Conservation (phyloP, 2,888 invertebrate genomes). For the Vanessa cardui region DNA sequence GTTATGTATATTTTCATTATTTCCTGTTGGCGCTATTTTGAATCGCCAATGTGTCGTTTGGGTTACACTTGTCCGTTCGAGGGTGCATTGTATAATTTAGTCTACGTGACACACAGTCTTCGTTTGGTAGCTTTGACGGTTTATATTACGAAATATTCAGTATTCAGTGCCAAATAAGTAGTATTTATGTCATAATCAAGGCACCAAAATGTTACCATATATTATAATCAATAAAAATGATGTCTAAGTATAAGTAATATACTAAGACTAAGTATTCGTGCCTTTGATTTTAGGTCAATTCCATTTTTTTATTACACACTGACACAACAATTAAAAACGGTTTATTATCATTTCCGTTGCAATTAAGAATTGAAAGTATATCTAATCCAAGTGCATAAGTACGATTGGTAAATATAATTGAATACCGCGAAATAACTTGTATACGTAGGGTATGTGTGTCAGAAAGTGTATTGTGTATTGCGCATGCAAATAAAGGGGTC, state of each 20-base stretch:
- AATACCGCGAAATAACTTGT: background rate
- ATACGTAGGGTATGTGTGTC: conserved; percentile 45
- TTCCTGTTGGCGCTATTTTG: conserved; percentile 26
- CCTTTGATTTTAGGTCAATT: no score
- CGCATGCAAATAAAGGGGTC: conserved; percentile 74
- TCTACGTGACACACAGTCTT: conserved; percentile 15
- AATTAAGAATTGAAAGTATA: no score
- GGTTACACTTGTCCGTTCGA: conserved; percentile 50
- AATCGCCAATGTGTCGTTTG: conserved; percentile 36
- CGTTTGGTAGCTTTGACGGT: background rate
- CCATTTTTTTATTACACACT: no score
- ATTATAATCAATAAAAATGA: no score
- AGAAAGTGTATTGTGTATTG: conserved; percentile 19
- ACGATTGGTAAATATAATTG: background rate
- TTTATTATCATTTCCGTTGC: no score
- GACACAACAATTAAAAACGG: no score
- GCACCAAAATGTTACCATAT: no score
- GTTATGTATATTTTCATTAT: conserved; percentile 6
- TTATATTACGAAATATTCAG: background rate
- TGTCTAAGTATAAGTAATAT: no score
- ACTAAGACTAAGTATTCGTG: no score
- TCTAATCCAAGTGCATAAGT: no score
- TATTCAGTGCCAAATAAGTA: background rate
- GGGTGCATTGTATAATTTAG: conserved; percentile 30
- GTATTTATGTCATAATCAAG: no score